These are phyloP conservation scores for Colistium nudipinnis DNA, from an alignment of 2,113 vertebrate species.

Conservation along the genomic window DNA sequence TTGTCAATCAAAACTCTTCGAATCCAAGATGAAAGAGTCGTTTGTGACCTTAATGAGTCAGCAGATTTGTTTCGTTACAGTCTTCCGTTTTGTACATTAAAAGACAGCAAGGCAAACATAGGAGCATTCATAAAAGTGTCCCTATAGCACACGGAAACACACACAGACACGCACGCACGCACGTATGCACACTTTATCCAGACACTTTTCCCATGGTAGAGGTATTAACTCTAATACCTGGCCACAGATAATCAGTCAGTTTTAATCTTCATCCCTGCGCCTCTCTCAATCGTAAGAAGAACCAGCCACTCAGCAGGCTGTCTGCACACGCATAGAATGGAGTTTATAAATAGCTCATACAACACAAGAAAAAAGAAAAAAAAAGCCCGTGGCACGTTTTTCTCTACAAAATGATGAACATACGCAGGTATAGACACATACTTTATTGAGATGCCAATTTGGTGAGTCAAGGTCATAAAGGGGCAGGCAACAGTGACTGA, in stretches of 20 bases:
- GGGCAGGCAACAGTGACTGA: constrained; percentile 19
- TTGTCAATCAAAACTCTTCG: too few relatives aligned
- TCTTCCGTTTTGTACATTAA: too few relatives aligned
- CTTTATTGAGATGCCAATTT: constrained; percentile 13
- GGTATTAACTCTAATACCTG: constrained; percentile 67
- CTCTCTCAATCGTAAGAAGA: constrained; percentile 43
- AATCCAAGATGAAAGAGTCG: too few relatives aligned
- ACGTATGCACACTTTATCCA: constrained; percentile 25
- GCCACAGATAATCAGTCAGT: constrained; percentile 46
- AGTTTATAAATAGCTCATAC: constrained; percentile 42
- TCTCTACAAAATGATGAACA: constrained; percentile 1
- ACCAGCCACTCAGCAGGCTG: constrained; percentile 46
- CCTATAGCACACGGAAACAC: background rate
- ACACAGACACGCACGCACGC: background rate
- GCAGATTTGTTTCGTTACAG: too few relatives aligned
- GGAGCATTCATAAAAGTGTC: too few relatives aligned
- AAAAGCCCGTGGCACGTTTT: background rate
- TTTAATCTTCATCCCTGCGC: constrained; percentile 60
- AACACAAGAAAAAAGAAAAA: constrained; percentile 20
- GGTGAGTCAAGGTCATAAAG: constrained; percentile 57
- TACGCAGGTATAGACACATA: constrained; percentile 3
- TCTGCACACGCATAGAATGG: constrained; percentile 35
- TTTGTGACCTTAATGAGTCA: too few relatives aligned
- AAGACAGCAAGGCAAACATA: too few relatives aligned
- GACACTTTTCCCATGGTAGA: constrained; percentile 51